phyloP scores from a whole-genome alignment of 2,888 invertebrate genomes.

The Augochlorella aurata region DNA sequence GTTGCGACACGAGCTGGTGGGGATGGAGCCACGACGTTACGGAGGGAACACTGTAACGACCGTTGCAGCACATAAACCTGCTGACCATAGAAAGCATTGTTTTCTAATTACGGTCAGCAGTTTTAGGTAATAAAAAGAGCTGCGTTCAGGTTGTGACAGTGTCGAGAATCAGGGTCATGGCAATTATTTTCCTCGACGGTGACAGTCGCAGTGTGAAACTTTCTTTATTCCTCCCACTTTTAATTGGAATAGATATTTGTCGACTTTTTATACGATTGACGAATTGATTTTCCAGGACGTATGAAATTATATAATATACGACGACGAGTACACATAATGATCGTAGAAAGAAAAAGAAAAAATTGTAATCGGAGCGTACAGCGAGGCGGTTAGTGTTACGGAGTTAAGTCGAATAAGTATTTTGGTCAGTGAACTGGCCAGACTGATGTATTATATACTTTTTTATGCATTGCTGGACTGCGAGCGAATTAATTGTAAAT shows the following conservation, averaged over 20 bases:
- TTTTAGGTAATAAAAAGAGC: not conserved
- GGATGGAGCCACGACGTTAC: not conserved
- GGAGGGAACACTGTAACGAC: not conserved
- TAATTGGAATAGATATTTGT: slow-evolving; percentile 17
- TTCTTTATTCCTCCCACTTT: not conserved
- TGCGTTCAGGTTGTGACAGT: not conserved
- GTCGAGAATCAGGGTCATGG: not conserved
- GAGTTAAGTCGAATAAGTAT: slow-evolving; percentile 63
- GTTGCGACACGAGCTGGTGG: not conserved
- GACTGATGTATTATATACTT: slow-evolving; percentile 81
- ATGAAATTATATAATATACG: not conserved
- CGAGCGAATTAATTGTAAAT: slow-evolving; percentile 72
- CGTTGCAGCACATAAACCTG: not conserved
- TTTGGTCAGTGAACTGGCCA: slow-evolving; percentile 71
- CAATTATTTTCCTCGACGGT: slow-evolving; percentile 26
- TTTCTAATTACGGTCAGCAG: not conserved
- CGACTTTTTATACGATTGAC: slow-evolving; percentile 28
- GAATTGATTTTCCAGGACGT: not conserved
- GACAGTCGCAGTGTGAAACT: not conserved
- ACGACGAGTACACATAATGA: not conserved
- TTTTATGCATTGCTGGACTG: slow-evolving; percentile 78
- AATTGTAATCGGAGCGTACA: slow-evolving; percentile 20
- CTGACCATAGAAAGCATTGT: not conserved
- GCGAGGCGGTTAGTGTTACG: slow-evolving; percentile 34
- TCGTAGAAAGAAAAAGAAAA: slow-evolving; percentile 23